Percentiles rank a stretch among this genome's conserved stretches.
Evolutionary conservation across 2,888 invertebrate genomes (phyloP).

Genomic region (Aspidapion aeneum): DNA sequence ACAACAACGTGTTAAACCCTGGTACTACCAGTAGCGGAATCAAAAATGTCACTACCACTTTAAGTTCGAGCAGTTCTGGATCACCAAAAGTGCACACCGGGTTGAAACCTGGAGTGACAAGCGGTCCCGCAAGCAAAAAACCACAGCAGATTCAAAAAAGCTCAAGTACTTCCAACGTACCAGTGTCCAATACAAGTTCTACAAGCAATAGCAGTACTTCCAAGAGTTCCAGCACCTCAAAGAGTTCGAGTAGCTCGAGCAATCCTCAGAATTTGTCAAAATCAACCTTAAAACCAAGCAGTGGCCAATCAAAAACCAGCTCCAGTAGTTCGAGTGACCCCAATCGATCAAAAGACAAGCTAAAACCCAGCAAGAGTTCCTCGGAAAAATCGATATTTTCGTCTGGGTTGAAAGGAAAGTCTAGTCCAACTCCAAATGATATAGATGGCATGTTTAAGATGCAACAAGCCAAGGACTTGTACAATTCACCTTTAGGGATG

Average conservation of each 20-base stretch:
- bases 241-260: slow-evolving; percentile 18
- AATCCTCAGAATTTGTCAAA: too few relatives aligned
- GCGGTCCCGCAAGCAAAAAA: slow-evolving; percentile 83
- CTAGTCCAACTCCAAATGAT: slow-evolving; percentile 64
- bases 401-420: slow-evolving; percentile 58
- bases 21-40: too few relatives aligned
- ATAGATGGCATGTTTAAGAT: slow-evolving; percentile 63
- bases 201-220: slow-evolving; percentile 11
- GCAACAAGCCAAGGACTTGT: slow-evolving; percentile 51
- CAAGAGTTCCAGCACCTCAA: slow-evolving; percentile 24
- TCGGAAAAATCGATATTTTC: slow-evolving; percentile 64
- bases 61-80: slow-evolving; percentile 50
- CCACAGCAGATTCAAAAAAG: slow-evolving; percentile 52
- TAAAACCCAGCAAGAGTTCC: slow-evolving; percentile 57
- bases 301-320: slow-evolving; percentile 56
- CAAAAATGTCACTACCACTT: background rate
- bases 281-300: slow-evolving; percentile 34
- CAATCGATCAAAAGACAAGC: slow-evolving; percentile 56
- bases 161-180: slow-evolving; percentile 33
- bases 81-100: slow-evolving; percentile 80
- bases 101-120: slow-evolving; percentile 76
- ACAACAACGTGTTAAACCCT: too few relatives aligned
- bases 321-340: too few relatives aligned
- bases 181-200: slow-evolving; percentile 37
- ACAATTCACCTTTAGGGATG: slow-evolving; percentile 62